A percentile compares a stretch with the other conserved stretches of the same genome.
Conservation (phyloP, 2,113 vertebrate species). For the Pseudopodoces humilis region DNA sequence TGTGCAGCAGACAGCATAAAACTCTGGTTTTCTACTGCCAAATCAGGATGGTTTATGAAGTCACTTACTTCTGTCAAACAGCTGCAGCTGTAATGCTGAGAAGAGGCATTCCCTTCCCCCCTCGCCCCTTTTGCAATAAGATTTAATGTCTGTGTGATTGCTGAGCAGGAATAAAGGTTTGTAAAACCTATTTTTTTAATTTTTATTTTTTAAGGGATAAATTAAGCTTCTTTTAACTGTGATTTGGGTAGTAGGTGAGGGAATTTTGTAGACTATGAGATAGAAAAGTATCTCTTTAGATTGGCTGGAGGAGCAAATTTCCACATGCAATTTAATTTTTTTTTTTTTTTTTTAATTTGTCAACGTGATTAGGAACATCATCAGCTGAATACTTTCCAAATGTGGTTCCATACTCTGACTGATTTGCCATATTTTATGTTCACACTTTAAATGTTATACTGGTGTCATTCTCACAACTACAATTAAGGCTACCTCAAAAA, state of each 20-base stretch:
- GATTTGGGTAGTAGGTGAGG: constrained; percentile 21
- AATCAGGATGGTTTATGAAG: constrained; percentile 57
- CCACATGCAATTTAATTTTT: neutral
- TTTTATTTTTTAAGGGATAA: neutral
- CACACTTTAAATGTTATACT: constrained; percentile 43
- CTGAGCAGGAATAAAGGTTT: constrained; percentile 34
- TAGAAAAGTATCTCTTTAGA: constrained; percentile 38
- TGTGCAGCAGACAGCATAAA: constrained; percentile 47
- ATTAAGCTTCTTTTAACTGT: constrained; percentile 14
- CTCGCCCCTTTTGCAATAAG: neutral
- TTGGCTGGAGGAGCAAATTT: constrained; percentile 21
- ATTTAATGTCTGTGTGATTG: constrained; percentile 57
- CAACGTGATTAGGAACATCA: neutral
- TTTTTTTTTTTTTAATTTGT: neutral
- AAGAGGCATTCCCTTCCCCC: neutral
- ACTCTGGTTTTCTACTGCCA: neutral
- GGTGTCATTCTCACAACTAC: constrained; percentile 30
- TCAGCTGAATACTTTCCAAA: constrained; percentile 48
- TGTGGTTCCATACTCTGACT: constrained; percentile 36
- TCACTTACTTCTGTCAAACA: constrained; percentile 55
- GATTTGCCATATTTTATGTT: constrained; percentile 59
- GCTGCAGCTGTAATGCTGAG: constrained; percentile 44
- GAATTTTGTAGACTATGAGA: constrained; percentile 1
- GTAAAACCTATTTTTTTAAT: neutral
- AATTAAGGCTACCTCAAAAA: constrained; percentile 18